Evolutionary conservation across 92 coral and sea anemone species (phyloP).

Genomic region (Paragorgia papillata): DNA sequence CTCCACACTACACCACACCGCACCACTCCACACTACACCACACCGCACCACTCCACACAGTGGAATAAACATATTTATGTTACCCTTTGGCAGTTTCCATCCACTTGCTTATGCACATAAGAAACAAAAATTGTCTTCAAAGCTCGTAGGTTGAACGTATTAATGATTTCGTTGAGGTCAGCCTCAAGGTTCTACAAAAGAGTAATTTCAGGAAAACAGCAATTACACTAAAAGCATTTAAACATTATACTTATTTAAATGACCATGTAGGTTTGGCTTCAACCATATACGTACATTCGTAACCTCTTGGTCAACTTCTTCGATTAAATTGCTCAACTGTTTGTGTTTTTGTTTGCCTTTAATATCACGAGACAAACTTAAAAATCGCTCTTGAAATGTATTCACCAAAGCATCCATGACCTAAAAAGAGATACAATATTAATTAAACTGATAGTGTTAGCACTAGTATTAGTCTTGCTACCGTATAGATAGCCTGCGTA

Average conservation of each 20-base stretch:
- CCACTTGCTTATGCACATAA: constrained; percentile 28
- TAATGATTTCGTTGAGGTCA: constrained; percentile 20
- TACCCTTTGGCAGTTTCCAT: constrained; percentile 24
- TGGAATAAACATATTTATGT: neutral
- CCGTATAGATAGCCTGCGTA: no score
- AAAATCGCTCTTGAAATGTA: constrained; percentile 76
- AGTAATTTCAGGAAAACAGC: no score
- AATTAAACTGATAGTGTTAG: neutral
- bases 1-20: no score
- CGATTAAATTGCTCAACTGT: constrained; percentile 66
- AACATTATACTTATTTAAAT: constrained; percentile 55
- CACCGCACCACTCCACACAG: no score
- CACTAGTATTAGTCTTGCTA: neutral
- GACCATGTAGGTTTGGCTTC: no score
- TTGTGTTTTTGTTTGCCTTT: constrained; percentile 73
- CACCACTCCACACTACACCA: no score
- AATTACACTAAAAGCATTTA: neutral
- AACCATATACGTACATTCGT: constrained; percentile 65
- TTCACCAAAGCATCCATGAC: constrained; percentile 70
- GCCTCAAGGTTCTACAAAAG: constrained; percentile 19
- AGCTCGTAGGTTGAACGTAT: constrained; percentile 10
- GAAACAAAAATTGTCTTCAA: constrained; percentile 14
- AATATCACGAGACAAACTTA: constrained; percentile 58
- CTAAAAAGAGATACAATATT: constrained; percentile 36
- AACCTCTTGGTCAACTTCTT: constrained; percentile 70